Percentiles rank a stretch among this genome's conserved stretches.
phyloP scores from a whole-genome alignment of 2,888 invertebrate species.

The Lepeophtheirus nordmannii region DNA sequence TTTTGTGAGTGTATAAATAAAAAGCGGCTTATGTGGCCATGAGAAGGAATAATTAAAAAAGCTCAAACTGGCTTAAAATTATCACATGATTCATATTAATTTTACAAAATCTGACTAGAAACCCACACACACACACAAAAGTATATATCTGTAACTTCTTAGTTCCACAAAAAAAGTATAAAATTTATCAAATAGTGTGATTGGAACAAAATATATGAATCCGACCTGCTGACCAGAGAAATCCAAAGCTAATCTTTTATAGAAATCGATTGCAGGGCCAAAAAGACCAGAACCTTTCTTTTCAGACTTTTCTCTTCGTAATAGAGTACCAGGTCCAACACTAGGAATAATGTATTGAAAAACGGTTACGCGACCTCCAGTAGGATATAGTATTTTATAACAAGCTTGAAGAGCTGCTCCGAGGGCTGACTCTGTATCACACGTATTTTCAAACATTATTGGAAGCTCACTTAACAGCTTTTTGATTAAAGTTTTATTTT shows the following conservation, averaged over 20 bases:
- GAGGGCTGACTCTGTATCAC: constrained; percentile 59
- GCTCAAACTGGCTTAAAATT: too few relatives aligned
- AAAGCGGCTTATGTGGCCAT: too few relatives aligned
- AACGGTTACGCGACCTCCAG: constrained; percentile 67
- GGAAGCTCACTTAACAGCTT: constrained; percentile 67
- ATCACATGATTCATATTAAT: too few relatives aligned
- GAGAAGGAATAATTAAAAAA: too few relatives aligned
- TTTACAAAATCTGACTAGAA: too few relatives aligned
- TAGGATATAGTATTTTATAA: constrained; percentile 57
- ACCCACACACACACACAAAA: too few relatives aligned
- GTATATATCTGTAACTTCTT: too few relatives aligned
- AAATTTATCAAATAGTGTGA: too few relatives aligned
- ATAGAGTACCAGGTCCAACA: constrained; percentile 65
- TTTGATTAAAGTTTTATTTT: constrained; percentile 56
- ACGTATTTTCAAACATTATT: constrained; percentile 44
- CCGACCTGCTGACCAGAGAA: constrained; percentile 80
- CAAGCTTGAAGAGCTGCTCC: constrained; percentile 86
- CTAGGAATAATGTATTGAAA: constrained; percentile 68
- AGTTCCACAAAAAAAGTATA: too few relatives aligned
- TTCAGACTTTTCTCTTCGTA: constrained; percentile 53
- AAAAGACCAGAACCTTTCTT: constrained; percentile 34
- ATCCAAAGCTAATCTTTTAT: constrained; percentile 85
- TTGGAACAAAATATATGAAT: too few relatives aligned
- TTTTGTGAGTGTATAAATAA: too few relatives aligned
- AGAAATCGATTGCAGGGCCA: constrained; percentile 92